phyloP scores from a whole-genome alignment of 1,140 invertebrate genomes.

The Gryllus bimaculatus region DNA sequence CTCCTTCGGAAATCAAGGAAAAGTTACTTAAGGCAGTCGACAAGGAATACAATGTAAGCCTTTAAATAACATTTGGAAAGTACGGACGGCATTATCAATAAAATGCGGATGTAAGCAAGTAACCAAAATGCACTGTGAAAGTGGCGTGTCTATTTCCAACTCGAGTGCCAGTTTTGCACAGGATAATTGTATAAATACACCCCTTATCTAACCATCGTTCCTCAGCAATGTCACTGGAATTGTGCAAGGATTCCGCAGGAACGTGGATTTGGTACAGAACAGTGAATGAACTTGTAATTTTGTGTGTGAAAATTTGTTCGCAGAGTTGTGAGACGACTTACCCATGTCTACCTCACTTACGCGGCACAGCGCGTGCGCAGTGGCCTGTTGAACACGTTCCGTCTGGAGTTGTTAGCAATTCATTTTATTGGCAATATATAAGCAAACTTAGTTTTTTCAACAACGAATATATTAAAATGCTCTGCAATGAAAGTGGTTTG shows the following conservation, averaged over 20 bases:
- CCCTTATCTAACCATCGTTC: conserved; percentile 12
- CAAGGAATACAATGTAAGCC: conserved; percentile 52
- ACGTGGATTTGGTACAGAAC: conserved; percentile 8
- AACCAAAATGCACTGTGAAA: conserved; percentile 26
- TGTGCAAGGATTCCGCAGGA: conserved; percentile 17
- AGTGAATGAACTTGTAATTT: conserved; percentile 22
- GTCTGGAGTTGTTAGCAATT: too few species aligned
- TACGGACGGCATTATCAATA: conserved; percentile 19
- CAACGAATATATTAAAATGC: too few species aligned
- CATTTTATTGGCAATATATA: too few species aligned
- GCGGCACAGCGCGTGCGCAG: conserved; percentile 30
- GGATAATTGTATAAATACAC: conserved; percentile 21
- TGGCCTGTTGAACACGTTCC: conserved; percentile 19
- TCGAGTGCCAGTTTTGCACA: conserved; percentile 22
- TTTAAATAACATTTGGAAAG: conserved; percentile 23
- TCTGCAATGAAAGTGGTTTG: too few species aligned
- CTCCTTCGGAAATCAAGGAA: conserved; percentile 49
- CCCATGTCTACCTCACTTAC: conserved; percentile 28
- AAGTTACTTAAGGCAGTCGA: conserved; percentile 50
- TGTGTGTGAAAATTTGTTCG: conserved; percentile 26
- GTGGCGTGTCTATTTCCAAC: conserved; percentile 26
- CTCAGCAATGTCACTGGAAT: conserved; percentile 15
- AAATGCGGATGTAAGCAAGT: conserved; percentile 19
- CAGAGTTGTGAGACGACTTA: conserved; percentile 26
- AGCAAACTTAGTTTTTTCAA: too few species aligned